Percentiles rank a stretch among this genome's conserved stretches.
These are phyloP conservation scores for Noctua pronuba DNA, from an alignment of 2,888 invertebrate species.

Conservation along the genomic window DNA sequence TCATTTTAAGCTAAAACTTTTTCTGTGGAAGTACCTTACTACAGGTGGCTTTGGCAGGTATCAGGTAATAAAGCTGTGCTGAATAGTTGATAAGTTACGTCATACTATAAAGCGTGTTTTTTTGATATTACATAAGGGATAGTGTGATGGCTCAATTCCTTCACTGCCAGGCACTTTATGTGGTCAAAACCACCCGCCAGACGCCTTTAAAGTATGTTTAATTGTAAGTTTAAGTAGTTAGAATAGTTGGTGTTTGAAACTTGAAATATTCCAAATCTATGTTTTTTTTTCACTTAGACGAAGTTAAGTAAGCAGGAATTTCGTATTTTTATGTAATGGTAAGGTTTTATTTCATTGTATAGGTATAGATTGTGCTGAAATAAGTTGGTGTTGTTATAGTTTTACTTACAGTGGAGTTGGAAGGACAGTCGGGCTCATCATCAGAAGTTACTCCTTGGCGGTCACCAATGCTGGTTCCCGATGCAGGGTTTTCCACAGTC, in stretches of 20 bases:
- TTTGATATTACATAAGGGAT: background rate
- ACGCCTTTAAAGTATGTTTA: background rate
- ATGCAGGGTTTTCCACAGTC: background rate
- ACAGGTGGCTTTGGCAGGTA: background rate
- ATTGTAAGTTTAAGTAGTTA: background rate
- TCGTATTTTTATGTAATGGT: background rate
- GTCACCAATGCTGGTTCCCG: background rate
- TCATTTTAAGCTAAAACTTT: background rate
- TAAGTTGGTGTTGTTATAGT: background rate
- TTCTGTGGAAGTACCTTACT: no score
- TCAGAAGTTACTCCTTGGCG: background rate
- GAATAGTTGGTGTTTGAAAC: background rate
- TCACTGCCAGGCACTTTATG: background rate
- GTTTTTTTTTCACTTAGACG: background rate
- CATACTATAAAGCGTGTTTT: background rate
- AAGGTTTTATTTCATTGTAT: background rate
- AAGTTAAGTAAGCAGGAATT: background rate
- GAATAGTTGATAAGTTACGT: background rate
- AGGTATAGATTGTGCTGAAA: background rate
- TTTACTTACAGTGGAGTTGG: constrained; percentile 34
- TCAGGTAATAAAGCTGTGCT: background rate
- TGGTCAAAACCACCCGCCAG: background rate
- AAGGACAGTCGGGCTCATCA: constrained; percentile 35
- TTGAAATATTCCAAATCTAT: background rate
- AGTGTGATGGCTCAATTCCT: background rate